Evolutionary conservation across 1,140 invertebrate genomes (phyloP), one percentile per base, ranked within the genome.

Genomic region (Apis mellifera): DNA sequence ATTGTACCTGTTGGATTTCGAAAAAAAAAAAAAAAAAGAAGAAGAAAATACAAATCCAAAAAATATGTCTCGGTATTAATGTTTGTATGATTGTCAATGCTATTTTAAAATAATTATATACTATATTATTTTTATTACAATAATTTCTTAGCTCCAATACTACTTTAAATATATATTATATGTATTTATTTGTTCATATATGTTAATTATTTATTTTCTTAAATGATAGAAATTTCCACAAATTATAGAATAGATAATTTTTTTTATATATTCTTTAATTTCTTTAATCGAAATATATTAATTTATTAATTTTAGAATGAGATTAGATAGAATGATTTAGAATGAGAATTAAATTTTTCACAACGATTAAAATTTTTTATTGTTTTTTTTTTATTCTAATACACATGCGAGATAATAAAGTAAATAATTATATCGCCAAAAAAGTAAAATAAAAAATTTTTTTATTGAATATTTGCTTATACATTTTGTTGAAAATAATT

Each of bases 1-100:
- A 80, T 26, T 65, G 59, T 80, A 78, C 66, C 77, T 71, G 77
- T 78, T 71, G 48, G 48, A 59, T 78, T 78, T 78, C 69, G 4
- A 15, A 15, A 19, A 9, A 32, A 32, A 9, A 23, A 11, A 57
- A 57, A 9, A n/a, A n/a, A 32, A 32, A 32, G 4, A 42, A 42
- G 4, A 32, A 3, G 15, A 65, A 64, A 75, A 73, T 69, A 70
- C 54, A 69, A 59, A 48, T 70, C 23, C 32, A 78, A 78, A 48
- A 78, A 68, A 59, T 60, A 23, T 8, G 23, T 64, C 52, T 68
- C 64, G 60, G 59, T 55, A 66, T 77, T 64, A 57, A 68, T 77
- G 64, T 64, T 57, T 55, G 42, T 64, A 75, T 32, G 17, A 60
- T 73, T 32, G 71, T n/a, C 55, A 21, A 57, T 72, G 54, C 11